phyloP scores from a whole-genome alignment of 2,888 invertebrate genomes.

The Drosophila mercatorum region DNA sequence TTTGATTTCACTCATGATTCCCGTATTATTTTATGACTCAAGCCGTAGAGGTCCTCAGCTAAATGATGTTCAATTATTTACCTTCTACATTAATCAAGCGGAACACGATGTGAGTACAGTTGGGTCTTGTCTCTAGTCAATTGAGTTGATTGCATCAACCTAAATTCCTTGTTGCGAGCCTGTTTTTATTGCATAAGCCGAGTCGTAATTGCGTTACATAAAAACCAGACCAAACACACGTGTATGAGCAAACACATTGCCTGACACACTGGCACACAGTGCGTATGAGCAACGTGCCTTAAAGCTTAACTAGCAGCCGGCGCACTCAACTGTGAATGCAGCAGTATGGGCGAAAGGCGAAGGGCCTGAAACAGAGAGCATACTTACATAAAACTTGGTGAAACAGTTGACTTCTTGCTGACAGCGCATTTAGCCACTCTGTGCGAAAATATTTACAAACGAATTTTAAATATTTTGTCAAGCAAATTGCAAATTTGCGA shows the following conservation, averaged over 20 bases:
- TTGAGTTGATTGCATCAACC: constrained; percentile 14
- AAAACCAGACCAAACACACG: background rate
- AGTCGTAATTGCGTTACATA: constrained; percentile 26
- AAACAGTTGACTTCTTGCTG: constrained; percentile 48
- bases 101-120: background rate
- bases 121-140: constrained; percentile 3
- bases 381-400: constrained; percentile 11
- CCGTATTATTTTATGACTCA: background rate
- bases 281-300: constrained; percentile 41
- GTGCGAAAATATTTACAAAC: constrained; percentile 33
- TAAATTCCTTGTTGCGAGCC: constrained; percentile 11
- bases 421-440: constrained; percentile 28
- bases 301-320: constrained; percentile 24
- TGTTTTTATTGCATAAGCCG: constrained; percentile 27
- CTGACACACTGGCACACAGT: constrained; percentile 18
- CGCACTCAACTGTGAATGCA: constrained; percentile 18
- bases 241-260: constrained; percentile 1
- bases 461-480: constrained; percentile 45
- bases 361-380: background rate
- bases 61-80: background rate
- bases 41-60: background rate
- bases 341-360: background rate
- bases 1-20: background rate
- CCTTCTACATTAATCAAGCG: background rate
- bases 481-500: constrained; percentile 38